A percentile compares a stretch with the other conserved stretches of the same genome.
Evolutionary conservation across 2,797 vertebrate genomes (phyloP).

Genomic region (Peromyscus attwateri): DNA sequence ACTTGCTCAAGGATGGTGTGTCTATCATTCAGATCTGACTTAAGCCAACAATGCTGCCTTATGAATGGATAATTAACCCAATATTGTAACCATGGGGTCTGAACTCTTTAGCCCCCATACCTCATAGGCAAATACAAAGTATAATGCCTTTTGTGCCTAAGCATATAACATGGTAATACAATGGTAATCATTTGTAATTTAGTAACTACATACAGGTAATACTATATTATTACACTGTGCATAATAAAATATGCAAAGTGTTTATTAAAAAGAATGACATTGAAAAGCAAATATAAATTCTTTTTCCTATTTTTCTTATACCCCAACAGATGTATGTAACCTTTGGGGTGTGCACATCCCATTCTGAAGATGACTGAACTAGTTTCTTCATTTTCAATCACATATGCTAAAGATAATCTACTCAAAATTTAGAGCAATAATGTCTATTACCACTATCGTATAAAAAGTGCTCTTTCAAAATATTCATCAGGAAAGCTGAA

Average conservation of each 20-base stretch:
- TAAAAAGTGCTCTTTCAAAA: slow-evolving; percentile 61
- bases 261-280: slow-evolving; percentile 30
- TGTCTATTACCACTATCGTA: slow-evolving; percentile 26
- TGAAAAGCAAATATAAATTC: not conserved
- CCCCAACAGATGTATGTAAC: not conserved
- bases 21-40: not conserved
- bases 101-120: slow-evolving; percentile 28
- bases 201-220: not conserved
- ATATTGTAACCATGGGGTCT: not conserved
- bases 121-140: not conserved
- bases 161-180: not conserved
- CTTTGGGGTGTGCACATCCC: too few relatives aligned
- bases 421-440: not conserved
- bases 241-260: slow-evolving; percentile 42
- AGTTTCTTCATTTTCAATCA: not conserved
- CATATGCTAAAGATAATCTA: not conserved
- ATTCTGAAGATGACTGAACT: not conserved
- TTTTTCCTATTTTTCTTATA: slow-evolving; percentile 38
- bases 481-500: slow-evolving; percentile 56
- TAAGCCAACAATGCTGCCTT: not conserved
- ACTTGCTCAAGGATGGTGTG: not conserved
- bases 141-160: not conserved
- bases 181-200: not conserved
- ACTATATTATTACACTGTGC: not conserved
- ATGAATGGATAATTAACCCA: slow-evolving; percentile 14